These are phyloP conservation scores for Sphaeridia pumilis DNA, from an alignment of 2,888 invertebrate species.

Conservation along the genomic window DNA sequence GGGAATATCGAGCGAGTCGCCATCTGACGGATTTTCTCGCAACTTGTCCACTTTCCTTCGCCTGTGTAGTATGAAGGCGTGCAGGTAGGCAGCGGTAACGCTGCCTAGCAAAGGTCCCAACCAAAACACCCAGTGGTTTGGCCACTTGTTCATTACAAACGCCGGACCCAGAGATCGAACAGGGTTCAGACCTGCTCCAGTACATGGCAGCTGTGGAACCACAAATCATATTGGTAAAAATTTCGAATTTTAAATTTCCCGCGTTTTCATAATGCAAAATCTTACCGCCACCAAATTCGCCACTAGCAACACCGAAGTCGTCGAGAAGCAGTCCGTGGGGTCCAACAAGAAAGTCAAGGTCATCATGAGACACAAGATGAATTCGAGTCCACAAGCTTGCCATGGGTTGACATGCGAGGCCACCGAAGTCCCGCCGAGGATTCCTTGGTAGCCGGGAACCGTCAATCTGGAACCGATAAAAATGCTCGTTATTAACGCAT, in stretches of 20 bases:
- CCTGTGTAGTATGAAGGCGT: constrained; percentile 64
- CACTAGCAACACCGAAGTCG: constrained; percentile 34
- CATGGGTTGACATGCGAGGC: constrained; percentile 49
- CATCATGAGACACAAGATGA: constrained; percentile 71
- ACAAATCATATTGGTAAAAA: neutral
- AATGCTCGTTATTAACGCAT: too few species aligned
- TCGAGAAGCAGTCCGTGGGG: constrained; percentile 28
- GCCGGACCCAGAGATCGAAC: constrained; percentile 82
- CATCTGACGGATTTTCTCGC: constrained; percentile 34
- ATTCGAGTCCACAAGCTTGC: constrained; percentile 75
- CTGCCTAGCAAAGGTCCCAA: constrained; percentile 76
- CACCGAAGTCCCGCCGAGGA: constrained; percentile 42
- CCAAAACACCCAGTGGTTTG: constrained; percentile 79
- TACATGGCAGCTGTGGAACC: constrained; percentile 38
- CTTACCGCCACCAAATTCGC: constrained; percentile 69
- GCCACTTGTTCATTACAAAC: constrained; percentile 84
- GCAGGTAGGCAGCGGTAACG: constrained; percentile 61
- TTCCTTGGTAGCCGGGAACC: constrained; percentile 60
- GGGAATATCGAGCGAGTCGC: constrained; percentile 34
- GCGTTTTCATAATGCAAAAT: too few species aligned
- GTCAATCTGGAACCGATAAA: constrained; percentile 54
- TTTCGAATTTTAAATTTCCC: neutral
- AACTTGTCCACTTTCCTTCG: constrained; percentile 41
- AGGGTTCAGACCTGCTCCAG: constrained; percentile 77
- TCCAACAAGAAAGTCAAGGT: constrained; percentile 65